phyloP scores from a whole-genome alignment of 64 coral and sea anemone species.

The Pocillopora damicornis region DNA sequence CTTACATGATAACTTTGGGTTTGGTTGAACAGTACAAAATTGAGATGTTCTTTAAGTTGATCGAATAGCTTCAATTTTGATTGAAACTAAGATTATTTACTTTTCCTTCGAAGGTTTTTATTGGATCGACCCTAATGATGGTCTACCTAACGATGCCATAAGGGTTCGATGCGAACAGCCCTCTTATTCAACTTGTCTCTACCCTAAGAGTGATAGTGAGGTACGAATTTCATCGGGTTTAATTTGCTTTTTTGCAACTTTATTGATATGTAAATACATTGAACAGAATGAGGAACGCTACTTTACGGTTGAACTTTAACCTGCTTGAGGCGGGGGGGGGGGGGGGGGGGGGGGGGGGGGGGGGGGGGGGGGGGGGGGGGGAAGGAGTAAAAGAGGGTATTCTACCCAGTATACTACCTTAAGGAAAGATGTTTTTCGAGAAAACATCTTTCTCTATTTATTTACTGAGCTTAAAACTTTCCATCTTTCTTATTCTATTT shows the following conservation, averaged over 20 bases:
- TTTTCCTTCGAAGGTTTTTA: slow-evolving; percentile 58
- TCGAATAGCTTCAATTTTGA: neutral
- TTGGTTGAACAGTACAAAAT: no score
- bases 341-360: no score
- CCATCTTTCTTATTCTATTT: neutral
- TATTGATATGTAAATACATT: neutral
- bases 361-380: no score
- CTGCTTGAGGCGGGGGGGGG: no score
- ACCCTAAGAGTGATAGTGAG: slow-evolving; percentile 49
- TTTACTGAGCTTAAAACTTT: neutral
- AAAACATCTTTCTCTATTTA: neutral
- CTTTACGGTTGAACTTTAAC: no score
- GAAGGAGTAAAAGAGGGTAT: no score
- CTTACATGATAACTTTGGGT: no score
- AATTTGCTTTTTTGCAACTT: neutral
- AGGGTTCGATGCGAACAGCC: slow-evolving; percentile 83
- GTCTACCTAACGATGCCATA: slow-evolving; percentile 75
- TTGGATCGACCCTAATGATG: slow-evolving; percentile 97
- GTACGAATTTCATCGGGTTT: neutral
- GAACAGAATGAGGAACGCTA: no score
- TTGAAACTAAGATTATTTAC: neutral
- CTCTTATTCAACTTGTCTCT: slow-evolving; percentile 84
- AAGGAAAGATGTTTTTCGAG: no score
- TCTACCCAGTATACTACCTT: no score
- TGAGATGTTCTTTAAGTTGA: no score